Evolutionary conservation across 1,140 invertebrate genomes (phyloP).

Genomic region (Cydia fagiglandana): DNA sequence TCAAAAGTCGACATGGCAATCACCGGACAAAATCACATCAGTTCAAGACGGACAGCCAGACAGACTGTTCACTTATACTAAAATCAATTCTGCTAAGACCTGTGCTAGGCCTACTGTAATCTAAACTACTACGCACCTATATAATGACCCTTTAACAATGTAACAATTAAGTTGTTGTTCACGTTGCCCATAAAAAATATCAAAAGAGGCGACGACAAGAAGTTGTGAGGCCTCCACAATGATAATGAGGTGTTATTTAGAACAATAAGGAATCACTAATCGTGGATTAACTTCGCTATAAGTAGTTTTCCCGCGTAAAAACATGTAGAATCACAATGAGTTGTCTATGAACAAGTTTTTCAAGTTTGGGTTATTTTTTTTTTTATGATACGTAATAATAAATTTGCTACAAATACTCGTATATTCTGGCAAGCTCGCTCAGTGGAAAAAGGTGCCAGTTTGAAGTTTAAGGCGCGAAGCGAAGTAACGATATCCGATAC

Average conservation of each 20-base stretch:
- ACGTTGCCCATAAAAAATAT: constrained; percentile 24
- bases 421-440: too few species aligned
- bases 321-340: neutral
- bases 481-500: neutral
- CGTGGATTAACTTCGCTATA: constrained; percentile 11
- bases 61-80: too few species aligned
- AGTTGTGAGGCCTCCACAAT: constrained; percentile 21
- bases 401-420: neutral
- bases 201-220: constrained; percentile 20
- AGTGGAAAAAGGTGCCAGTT: too few species aligned
- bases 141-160: neutral
- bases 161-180: constrained; percentile 29
- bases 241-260: constrained; percentile 31
- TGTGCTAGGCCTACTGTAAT: neutral
- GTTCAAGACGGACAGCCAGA: too few species aligned
- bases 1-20: too few species aligned
- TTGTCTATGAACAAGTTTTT: constrained; percentile 4
- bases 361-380: neutral
- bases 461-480: too few species aligned
- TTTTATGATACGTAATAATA: neutral
- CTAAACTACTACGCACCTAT: neutral
- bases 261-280: constrained; percentile 31
- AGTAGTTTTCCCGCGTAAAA: constrained; percentile 16
- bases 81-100: too few species aligned
- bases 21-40: too few species aligned